These are phyloP conservation scores for Poecilia gillii DNA, from an alignment of 2,797 vertebrate species.

Conservation along the genomic window DNA sequence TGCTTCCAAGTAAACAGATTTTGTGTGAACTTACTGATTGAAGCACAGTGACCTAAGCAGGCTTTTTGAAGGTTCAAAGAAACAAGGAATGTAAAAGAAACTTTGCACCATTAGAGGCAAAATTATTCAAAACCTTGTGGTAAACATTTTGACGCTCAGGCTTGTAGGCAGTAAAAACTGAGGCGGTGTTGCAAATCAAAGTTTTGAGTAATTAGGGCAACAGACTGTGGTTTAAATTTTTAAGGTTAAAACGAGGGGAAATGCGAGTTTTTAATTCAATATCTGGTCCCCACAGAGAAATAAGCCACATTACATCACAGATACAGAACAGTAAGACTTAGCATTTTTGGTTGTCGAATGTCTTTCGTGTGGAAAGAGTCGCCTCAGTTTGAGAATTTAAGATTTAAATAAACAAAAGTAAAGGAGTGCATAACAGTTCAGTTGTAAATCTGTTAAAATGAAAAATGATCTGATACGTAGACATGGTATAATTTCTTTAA, in stretches of 20 bases:
- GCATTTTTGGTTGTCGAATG: background rate
- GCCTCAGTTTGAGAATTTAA: slow-evolving; percentile 7
- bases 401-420: slow-evolving; percentile 47
- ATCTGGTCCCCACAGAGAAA: background rate
- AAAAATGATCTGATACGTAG: slow-evolving; percentile 30
- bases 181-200: no score
- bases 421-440: slow-evolving; percentile 43
- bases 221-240: background rate
- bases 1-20: background rate
- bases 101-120: background rate
- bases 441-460: slow-evolving; percentile 29
- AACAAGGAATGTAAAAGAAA: background rate
- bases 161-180: no score
- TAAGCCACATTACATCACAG: background rate
- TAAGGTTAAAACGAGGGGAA: background rate
- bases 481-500: slow-evolving; percentile 21
- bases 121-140: background rate
- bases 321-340: background rate
- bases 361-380: background rate
- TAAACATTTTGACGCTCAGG: background rate
- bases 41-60: background rate
- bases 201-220: background rate
- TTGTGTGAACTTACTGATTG: background rate
- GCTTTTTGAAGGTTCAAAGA: background rate
- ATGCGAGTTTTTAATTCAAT: background rate